A percentile compares a stretch with the other conserved stretches of the same genome.
Conservation (phyloP, 2,113 vertebrate genomes). For the Cyanoliseus patagonus region DNA sequence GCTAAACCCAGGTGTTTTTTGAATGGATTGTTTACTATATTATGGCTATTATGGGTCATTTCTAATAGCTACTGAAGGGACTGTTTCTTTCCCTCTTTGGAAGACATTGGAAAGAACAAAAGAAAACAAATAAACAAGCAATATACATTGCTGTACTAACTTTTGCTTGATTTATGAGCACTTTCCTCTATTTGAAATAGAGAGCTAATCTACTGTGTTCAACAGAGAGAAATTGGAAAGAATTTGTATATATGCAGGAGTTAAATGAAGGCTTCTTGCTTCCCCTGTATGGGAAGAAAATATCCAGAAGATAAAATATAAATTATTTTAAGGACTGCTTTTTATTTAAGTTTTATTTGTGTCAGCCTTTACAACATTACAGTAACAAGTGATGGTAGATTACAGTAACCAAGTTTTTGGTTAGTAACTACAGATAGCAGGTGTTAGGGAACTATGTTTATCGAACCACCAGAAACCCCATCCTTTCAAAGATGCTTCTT, state of each 20-base stretch:
- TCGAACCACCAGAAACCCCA: neutral
- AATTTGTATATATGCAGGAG: neutral
- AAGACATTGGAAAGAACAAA: neutral
- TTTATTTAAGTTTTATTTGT: neutral
- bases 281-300: neutral
- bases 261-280: neutral
- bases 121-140: neutral
- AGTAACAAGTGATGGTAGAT: neutral
- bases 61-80: neutral
- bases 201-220: neutral
- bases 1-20: neutral
- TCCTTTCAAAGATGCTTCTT: neutral
- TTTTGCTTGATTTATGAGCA: neutral
- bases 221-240: neutral
- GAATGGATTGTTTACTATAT: neutral
- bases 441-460: neutral
- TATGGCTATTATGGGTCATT: neutral
- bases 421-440: neutral
- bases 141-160: neutral
- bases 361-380: neutral
- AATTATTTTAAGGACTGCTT: neutral
- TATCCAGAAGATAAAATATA: neutral
- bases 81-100: neutral
- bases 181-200: neutral
- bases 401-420: neutral